These are phyloP conservation scores for Netelia virgata DNA, from an alignment of 2,888 invertebrate genomes.

Conservation along the genomic window DNA sequence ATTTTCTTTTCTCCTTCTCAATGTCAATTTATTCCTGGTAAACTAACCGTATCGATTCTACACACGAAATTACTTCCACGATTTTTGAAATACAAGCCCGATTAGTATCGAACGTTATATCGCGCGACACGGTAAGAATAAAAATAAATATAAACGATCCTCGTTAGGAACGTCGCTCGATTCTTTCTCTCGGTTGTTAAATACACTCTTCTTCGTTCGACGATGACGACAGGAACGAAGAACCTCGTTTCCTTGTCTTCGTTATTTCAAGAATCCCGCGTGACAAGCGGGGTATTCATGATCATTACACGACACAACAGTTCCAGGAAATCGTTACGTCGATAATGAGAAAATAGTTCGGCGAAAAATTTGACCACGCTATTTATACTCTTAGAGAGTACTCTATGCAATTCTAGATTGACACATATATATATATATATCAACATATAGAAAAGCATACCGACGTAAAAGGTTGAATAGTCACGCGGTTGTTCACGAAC, in stretches of 20 bases:
- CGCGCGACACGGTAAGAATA: too few species aligned
- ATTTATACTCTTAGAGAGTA: constrained; percentile 30
- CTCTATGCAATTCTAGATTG: not conserved
- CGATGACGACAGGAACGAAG: not conserved
- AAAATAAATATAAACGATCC: too few species aligned
- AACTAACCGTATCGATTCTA: too few species aligned
- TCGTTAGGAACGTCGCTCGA: not conserved
- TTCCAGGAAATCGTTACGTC: constrained; percentile 44
- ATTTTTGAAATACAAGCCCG: too few species aligned
- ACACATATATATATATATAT: not conserved
- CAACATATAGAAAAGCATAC: not conserved
- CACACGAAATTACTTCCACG: too few species aligned
- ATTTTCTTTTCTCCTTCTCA: too few species aligned
- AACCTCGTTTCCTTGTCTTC: not conserved
- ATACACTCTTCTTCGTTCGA: not conserved
- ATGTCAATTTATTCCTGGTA: too few species aligned
- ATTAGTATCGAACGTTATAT: too few species aligned
- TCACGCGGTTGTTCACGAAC: not conserved
- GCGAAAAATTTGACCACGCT: constrained; percentile 46
- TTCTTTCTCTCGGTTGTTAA: not conserved
- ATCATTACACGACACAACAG: not conserved
- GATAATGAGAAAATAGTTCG: constrained; percentile 57
- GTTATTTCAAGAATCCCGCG: constrained; percentile 21
- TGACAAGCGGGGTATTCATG: not conserved
- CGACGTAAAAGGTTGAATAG: not conserved